These are phyloP conservation scores for Oasisia sp. DNA, from an alignment of 2,888 invertebrate species.

Conservation along the genomic window DNA sequence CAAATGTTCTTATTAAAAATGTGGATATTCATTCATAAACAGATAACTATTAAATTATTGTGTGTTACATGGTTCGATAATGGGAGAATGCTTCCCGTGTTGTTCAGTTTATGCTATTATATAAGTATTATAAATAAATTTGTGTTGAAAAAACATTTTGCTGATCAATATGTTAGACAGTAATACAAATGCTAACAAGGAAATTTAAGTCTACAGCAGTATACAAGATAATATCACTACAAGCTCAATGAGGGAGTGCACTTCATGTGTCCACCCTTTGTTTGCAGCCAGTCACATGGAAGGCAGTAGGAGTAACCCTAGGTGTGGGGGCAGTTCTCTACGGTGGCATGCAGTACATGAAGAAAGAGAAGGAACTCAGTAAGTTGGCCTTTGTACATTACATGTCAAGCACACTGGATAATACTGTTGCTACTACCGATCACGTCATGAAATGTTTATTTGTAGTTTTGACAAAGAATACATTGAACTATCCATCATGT, in stretches of 20 bases:
- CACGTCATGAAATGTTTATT: background rate
- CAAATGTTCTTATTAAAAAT: too few species aligned
- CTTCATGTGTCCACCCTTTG: conserved; percentile 7
- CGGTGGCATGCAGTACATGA: conserved; percentile 81
- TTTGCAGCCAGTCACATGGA: conserved; percentile 81
- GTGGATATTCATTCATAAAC: too few species aligned
- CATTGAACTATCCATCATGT: conserved; percentile 21
- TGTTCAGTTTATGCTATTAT: too few species aligned
- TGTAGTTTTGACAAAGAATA: background rate
- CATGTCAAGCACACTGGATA: background rate
- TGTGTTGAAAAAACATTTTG: too few species aligned
- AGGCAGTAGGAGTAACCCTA: conserved; percentile 76
- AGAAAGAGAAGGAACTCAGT: conserved; percentile 82
- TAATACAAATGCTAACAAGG: too few species aligned
- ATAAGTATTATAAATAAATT: too few species aligned
- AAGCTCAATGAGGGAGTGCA: background rate
- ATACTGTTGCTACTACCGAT: background rate
- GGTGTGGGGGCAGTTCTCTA: conserved; percentile 76
- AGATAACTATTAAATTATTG: too few species aligned
- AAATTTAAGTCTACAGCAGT: too few species aligned
- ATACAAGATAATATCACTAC: background rate
- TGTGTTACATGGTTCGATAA: too few species aligned
- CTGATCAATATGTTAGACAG: too few species aligned
- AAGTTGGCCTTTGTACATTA: conserved; percentile 41
- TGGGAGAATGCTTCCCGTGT: too few species aligned